Conservation (phyloP, 2,888 invertebrate species). For the Byasa hedistus region DNA sequence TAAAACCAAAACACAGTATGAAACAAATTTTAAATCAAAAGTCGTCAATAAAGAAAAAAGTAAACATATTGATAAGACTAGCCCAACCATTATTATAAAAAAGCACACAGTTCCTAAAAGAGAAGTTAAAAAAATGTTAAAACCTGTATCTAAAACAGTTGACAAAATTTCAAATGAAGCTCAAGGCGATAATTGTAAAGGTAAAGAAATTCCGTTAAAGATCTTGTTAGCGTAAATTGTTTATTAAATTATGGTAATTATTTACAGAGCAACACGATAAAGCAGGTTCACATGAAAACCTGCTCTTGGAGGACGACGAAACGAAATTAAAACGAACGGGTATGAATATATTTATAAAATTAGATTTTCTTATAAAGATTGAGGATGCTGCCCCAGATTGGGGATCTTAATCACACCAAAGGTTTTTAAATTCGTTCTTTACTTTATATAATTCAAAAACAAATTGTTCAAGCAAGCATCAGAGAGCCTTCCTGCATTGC, state of each 20-base stretch:
- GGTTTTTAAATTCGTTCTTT: too few species aligned
- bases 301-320: slow-evolving; percentile 1
- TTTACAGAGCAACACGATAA: slow-evolving; percentile 17
- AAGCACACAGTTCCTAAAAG: neutral
- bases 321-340: slow-evolving; percentile 9
- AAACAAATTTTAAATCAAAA: slow-evolving; percentile 3
- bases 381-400: too few species aligned
- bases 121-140: neutral
- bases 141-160: neutral
- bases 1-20: slow-evolving; percentile 1
- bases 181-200: slow-evolving; percentile 8
- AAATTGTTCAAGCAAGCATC: too few species aligned
- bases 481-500: too few species aligned
- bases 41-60: neutral
- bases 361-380: too few species aligned
- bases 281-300: slow-evolving; percentile 9
- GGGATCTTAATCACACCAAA: too few species aligned
- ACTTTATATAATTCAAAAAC: too few species aligned
- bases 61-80: neutral
- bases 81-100: neutral
- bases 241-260: neutral
- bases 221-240: neutral
- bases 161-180: slow-evolving; percentile 4
- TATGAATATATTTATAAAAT: neutral
- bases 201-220: slow-evolving; percentile 1